Evolutionary conservation across 2,797 vertebrate species (phyloP).

Genomic region (Pantherophis vulpinus): DNA sequence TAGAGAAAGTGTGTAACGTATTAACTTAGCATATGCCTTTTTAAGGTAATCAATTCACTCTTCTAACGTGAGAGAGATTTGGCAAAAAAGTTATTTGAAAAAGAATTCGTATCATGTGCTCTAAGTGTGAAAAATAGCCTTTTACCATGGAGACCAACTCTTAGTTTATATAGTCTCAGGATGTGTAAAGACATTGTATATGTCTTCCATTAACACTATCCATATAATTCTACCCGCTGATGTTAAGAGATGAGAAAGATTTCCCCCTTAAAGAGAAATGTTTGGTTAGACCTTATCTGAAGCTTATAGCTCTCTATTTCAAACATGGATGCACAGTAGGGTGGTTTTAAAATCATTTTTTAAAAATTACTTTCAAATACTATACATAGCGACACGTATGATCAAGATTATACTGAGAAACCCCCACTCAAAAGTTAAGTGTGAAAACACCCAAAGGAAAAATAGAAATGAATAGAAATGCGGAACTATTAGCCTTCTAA

Average conservation of each 20-base stretch:
- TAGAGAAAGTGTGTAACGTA: background rate
- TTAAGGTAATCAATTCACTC: background rate
- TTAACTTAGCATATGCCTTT: background rate
- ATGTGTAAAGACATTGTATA: background rate
- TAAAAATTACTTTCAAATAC: background rate
- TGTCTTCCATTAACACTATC: background rate
- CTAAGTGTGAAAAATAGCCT: background rate
- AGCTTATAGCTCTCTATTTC: background rate
- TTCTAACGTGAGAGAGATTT: background rate
- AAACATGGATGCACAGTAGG: background rate
- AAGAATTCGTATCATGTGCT: background rate
- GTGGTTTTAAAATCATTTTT: background rate
- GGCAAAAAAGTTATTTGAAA: background rate
- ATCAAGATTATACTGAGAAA: background rate
- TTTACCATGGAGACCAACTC: background rate
- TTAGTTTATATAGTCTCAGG: background rate
- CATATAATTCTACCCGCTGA: background rate
- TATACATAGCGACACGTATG: background rate
- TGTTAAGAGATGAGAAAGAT: background rate
- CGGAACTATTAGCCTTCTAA: background rate
- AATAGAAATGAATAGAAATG: background rate
- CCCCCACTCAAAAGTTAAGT: background rate
- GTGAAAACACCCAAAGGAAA: background rate
- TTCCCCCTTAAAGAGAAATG: background rate
- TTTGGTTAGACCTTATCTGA: background rate